Percentiles rank a stretch among this genome's conserved stretches.
Evolutionary conservation across 1,140 invertebrate species (phyloP).

Genomic region (Metopolophium dirhodum): DNA sequence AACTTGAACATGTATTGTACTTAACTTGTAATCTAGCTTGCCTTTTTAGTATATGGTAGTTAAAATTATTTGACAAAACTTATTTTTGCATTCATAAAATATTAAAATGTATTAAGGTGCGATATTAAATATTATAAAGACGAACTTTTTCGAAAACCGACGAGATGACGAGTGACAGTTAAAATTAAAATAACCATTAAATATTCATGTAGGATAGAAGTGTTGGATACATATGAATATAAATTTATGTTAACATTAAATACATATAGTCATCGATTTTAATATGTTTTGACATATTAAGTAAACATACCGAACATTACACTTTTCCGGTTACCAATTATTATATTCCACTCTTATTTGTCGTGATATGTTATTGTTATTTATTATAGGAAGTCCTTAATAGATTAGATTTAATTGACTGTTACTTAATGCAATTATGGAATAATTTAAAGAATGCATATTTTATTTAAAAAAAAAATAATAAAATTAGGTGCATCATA

Average conservation of each 20-base stretch:
- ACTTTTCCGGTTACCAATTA: background rate
- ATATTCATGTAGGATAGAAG: background rate
- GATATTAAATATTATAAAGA: background rate
- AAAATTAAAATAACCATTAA: slow-evolving; percentile 1
- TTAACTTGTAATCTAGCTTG: no score
- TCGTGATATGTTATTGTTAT: background rate
- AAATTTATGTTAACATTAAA: background rate
- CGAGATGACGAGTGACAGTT: background rate
- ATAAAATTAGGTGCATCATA: background rate
- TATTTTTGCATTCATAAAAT: background rate
- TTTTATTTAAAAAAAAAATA: background rate
- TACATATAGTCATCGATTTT: background rate
- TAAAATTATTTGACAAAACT: background rate
- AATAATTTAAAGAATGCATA: background rate
- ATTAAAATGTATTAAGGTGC: background rate
- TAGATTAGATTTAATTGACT: background rate
- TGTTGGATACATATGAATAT: background rate
- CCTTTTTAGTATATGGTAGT: background rate
- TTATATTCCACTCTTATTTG: background rate
- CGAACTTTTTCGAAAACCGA: background rate
- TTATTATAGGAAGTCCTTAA: background rate
- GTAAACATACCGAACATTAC: background rate
- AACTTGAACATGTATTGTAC: background rate
- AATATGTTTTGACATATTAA: background rate
- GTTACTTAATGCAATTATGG: background rate